A percentile compares a stretch with the other conserved stretches of the same genome.
Evolutionary conservation across 1,140 invertebrate species (phyloP).

Genomic region (Cydia splendana): DNA sequence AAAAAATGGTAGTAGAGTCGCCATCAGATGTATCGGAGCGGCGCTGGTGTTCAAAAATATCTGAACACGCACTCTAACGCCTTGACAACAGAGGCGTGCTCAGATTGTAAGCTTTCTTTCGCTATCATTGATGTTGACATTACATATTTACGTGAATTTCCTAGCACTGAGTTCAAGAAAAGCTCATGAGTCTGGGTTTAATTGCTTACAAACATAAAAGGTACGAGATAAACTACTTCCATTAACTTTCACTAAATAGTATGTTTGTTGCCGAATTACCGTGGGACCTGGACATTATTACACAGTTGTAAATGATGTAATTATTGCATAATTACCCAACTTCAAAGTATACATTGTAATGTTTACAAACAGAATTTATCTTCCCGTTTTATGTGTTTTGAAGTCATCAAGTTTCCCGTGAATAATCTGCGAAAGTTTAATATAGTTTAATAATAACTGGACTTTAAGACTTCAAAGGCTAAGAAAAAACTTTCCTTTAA

Average conservation of each 20-base stretch:
- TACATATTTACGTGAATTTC: neutral
- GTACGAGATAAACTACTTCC: slow-evolving; percentile 18
- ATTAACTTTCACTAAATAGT: slow-evolving; percentile 38
- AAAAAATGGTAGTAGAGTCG: too few relatives aligned
- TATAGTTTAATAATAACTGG: neutral
- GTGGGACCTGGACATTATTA: slow-evolving; percentile 36
- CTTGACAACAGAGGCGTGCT: too few relatives aligned
- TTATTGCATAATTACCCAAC: slow-evolving; percentile 18
- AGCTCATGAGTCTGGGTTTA: neutral
- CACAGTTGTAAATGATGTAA: slow-evolving; percentile 20
- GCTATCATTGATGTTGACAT: too few relatives aligned
- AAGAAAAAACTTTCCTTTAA: too few relatives aligned
- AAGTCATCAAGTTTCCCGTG: neutral
- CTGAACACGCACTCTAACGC: too few relatives aligned
- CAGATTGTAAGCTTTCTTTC: too few relatives aligned
- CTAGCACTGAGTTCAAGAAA: neutral
- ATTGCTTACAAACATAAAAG: slow-evolving; percentile 16
- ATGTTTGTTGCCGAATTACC: slow-evolving; percentile 33
- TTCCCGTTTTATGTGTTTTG: slow-evolving; percentile 11
- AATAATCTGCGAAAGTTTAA: slow-evolving; percentile 18
- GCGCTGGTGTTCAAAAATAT: too few relatives aligned
- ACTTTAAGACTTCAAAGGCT: neutral
- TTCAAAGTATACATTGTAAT: slow-evolving; percentile 16
- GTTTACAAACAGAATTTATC: slow-evolving; percentile 30
- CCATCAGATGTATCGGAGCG: too few relatives aligned